Evolutionary conservation across 2,113 vertebrate species (phyloP).

Genomic region (Holacanthus passer): DNA sequence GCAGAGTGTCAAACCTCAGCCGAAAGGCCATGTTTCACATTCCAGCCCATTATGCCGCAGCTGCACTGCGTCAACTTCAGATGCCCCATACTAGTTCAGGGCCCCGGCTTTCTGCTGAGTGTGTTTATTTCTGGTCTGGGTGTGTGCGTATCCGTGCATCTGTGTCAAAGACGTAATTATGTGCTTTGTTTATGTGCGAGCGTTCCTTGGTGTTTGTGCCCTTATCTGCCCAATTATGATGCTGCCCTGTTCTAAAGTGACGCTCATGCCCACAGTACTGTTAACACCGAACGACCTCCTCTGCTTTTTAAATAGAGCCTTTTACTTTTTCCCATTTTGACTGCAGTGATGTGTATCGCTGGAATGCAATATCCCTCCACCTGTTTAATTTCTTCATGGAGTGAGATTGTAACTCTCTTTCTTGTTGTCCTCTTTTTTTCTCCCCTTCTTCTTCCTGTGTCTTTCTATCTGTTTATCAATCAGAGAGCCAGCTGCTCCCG

Average conservation of each 20-base stretch:
- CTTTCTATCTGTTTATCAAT: conserved; percentile 20
- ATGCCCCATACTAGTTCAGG: conserved; percentile 18
- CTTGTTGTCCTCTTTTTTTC: not conserved
- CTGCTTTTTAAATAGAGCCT: conserved; percentile 39
- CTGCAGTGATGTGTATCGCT: conserved; percentile 40
- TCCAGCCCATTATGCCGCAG: conserved; percentile 67
- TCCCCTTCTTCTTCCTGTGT: not conserved
- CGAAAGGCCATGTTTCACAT: conserved; percentile 72
- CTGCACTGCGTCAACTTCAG: conserved; percentile 58
- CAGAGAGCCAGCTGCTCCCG: conserved; percentile 95
- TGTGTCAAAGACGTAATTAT: conserved; percentile 30
- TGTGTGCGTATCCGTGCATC: conserved; percentile 27
- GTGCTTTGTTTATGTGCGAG: conserved; percentile 22
- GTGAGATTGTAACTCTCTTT: conserved; percentile 36
- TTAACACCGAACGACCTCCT: conserved; percentile 35
- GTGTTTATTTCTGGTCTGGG: conserved; percentile 27
- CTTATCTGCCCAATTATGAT: conserved; percentile 44
- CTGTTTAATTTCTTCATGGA: conserved; percentile 34
- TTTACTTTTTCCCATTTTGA: conserved; percentile 43
- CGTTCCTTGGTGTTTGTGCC: conserved; percentile 19
- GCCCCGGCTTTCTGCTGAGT: conserved; percentile 14
- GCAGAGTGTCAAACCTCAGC: conserved; percentile 67
- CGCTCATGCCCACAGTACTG: not conserved
- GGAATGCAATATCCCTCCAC: conserved; percentile 15
- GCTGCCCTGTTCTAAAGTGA: conserved; percentile 14